These are phyloP conservation scores for Microplitis deprimator DNA, from an alignment of 2,888 invertebrate species.

Conservation along the genomic window DNA sequence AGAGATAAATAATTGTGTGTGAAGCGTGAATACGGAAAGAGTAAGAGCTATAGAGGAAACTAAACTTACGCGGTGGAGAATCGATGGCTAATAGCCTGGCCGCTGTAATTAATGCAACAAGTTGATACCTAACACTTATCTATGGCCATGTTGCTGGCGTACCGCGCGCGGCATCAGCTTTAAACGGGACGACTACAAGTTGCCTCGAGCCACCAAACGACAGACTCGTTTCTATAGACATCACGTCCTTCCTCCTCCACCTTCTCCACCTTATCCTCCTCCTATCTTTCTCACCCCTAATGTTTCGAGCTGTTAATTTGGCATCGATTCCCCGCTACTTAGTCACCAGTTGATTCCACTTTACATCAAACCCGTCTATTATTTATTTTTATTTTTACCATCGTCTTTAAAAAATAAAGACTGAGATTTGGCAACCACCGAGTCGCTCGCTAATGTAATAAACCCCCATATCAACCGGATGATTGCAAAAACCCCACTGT, in stretches of 20 bases:
- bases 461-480: no score
- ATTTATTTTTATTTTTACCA: conserved; percentile 5
- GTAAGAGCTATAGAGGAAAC: conserved; percentile 58
- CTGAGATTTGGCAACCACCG: no score
- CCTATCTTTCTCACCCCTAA: conserved; percentile 8
- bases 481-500: no score
- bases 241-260: conserved; percentile 24
- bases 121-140: conserved; percentile 70
- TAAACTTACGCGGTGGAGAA: conserved; percentile 59
- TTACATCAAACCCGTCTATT: background rate
- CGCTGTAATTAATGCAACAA: conserved; percentile 71
- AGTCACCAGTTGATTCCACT: conserved; percentile 26
- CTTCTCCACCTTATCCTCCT: conserved; percentile 15
- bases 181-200: conserved; percentile 50
- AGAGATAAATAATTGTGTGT: conserved; percentile 29
- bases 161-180: conserved; percentile 42
- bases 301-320: conserved; percentile 40
- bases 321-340: conserved; percentile 43
- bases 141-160: conserved; percentile 51
- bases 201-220: conserved; percentile 52
- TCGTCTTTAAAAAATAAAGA: conserved; percentile 6
- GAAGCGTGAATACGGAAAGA: conserved; percentile 38
- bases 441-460: no score
- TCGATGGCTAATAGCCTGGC: conserved; percentile 70
- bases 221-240: conserved; percentile 45